Evolutionary conservation across 2,888 invertebrate species (phyloP), one percentile per base, ranked within the genome.

Genomic region (Drosophila atroscutellata): DNA sequence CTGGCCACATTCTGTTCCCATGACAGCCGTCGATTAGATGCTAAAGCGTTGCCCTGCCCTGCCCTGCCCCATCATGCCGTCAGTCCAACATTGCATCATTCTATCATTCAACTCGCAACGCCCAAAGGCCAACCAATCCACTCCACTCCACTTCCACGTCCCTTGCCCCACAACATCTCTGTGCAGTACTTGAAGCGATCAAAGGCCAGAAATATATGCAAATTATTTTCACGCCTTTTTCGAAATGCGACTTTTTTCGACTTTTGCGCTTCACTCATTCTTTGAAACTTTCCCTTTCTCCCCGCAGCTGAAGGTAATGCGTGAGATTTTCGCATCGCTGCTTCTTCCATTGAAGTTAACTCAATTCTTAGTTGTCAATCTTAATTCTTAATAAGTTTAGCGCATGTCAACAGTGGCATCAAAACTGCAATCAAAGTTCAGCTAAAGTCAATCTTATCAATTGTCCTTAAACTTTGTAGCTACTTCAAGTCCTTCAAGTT

Each of bases 221-320:
- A 93, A 93, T 93, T 92, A 93, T 92, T 93, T 93, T 93, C 93
- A 93, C 93, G 93, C 93, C 93, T 93, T 93, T 93, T 93, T 92
- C 92, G 91, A 92, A 92, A 91, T 90, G 87, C 90, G 83, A 83
- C 77, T 77, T 90, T 73, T 81, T 13, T 68, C 61, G 34, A 15
- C 24, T 20, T 24, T 7, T 18, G 13, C 9, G 4, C 3, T 30
- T 30, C 49, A 9, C 50, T 36, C 37, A 26, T n/a, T 28, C 28
- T 11, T 5, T 28, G 7, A 20, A 45, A 45, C n/a, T 26, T 26
- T 49, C 26, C 18, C 9, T 28, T 3, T 3, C 6, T 18, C 20
- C 24, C 6, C 11, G 13, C n/a, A 55, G 9, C n/a, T 37, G 3
- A 15, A 39, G 20, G 3, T 56, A 28, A 39, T 30, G 15, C 1